These are phyloP conservation scores for Delia radicum DNA, from an alignment of 1,140 invertebrate species.

Conservation along the genomic window DNA sequence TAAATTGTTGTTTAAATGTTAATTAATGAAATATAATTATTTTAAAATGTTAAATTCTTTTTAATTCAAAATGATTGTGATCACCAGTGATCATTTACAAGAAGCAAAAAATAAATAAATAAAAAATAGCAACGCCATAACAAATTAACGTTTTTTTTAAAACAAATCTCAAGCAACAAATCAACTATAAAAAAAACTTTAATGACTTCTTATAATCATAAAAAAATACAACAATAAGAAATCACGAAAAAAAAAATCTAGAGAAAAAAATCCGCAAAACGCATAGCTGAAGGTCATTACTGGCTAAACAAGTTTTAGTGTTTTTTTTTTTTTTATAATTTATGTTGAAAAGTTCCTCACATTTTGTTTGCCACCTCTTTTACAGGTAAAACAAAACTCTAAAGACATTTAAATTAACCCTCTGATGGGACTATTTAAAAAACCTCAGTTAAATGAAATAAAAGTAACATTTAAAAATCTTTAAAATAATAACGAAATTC, in stretches of 20 bases:
- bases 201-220: neutral
- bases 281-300: slow-evolving; percentile 3
- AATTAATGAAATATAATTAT: too few relatives aligned
- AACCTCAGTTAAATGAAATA: too few relatives aligned
- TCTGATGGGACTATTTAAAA: too few relatives aligned
- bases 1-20: too few relatives aligned
- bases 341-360: neutral
- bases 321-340: neutral
- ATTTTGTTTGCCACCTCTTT: neutral
- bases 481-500: too few relatives aligned
- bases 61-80: too few relatives aligned
- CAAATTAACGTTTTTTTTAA: neutral
- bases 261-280: neutral
- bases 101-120: neutral
- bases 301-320: neutral
- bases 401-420: neutral
- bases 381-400: neutral
- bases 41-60: too few relatives aligned
- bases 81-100: neutral
- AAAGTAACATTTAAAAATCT: too few relatives aligned
- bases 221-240: neutral
- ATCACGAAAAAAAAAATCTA: neutral
- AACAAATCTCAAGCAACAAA: neutral
- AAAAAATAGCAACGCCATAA: neutral
- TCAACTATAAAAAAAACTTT: neutral